phyloP scores from a whole-genome alignment of 2,113 vertebrate genomes.

The Paracyprichromis sp. region DNA sequence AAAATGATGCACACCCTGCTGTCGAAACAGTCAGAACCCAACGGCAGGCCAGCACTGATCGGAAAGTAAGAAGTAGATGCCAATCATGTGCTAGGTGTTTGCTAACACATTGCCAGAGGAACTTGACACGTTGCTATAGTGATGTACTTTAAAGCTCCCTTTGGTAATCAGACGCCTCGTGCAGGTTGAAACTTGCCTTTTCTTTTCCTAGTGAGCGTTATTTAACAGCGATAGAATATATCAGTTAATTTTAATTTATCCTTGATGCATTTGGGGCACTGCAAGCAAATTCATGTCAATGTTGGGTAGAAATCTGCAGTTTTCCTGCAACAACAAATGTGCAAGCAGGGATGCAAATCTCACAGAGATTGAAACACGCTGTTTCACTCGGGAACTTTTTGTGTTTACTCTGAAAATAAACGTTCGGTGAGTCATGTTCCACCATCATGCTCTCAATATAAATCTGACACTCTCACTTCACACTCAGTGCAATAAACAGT shows the following conservation, averaged over 20 bases:
- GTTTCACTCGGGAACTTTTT: not conserved
- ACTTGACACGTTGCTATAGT: not conserved
- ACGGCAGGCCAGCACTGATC: not conserved
- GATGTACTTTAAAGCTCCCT: not conserved
- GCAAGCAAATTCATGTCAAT: slow-evolving; percentile 31
- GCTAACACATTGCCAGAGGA: not conserved
- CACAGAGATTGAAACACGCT: not conserved
- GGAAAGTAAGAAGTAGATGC: not conserved
- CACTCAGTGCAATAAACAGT: not conserved
- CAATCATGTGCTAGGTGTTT: not conserved
- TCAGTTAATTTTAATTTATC: slow-evolving; percentile 2
- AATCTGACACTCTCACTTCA: not conserved
- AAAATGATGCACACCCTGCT: not conserved
- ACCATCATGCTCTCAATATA: not conserved
- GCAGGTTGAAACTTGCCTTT: not conserved
- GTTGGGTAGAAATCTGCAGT: not conserved
- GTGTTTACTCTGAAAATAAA: not conserved
- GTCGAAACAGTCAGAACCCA: not conserved
- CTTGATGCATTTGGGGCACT: not conserved
- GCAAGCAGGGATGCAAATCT: not conserved
- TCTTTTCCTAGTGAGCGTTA: not conserved
- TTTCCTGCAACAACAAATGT: not conserved
- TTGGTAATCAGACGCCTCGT: not conserved
- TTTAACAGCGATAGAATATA: not conserved
- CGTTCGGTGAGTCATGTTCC: not conserved